Evolutionary conservation across 2,888 invertebrate species (phyloP), one percentile per base, ranked within the genome.

Genomic region (Drosophila sordidula): DNA sequence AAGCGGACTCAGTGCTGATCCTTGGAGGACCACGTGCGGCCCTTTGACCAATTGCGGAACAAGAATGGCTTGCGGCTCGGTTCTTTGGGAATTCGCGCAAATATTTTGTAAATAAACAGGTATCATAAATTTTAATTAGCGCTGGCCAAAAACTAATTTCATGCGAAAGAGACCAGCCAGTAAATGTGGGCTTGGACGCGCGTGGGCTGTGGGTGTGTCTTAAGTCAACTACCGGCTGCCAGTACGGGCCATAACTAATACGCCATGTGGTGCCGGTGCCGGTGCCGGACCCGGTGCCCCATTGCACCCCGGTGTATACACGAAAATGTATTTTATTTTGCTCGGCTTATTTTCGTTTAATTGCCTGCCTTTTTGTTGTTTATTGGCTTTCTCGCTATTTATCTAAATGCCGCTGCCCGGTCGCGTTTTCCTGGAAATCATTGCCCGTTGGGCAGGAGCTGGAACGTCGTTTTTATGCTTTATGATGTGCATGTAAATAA

Each of bases 71-170:
- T 50, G 32, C 42, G 38, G 14, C 29, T 32, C 29, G 70, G 36
- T 56, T 70, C 80, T 67, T 57, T 54, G 65, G 64, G 64, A 72
- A 67, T 65, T 69, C 56, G 75, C 68, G 75, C 61, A 63, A 71
- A 76, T 83, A 73, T 75, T 75, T 65, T 75, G 81, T 71, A 72
- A 70, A 74, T 74, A 85, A 87, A 73, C 85, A 81, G 87, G 82
- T 83, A 81, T 90, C 88, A 88, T 90, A 90, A 90, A 90, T 88
- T 90, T 88, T 87, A 90, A 90, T 90, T 90, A 90, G 78, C 67
- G 68, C 56, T 70, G 58, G 61, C 80, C 83, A 49, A 62, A 81
- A 73, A 84, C 90, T 87, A 87, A 88, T 90, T 90, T 90, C 75
- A 71, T 72, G 74, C 70, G 64, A 78, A 87, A 71, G 68, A 76